Evolutionary conservation across 2,113 vertebrate species (phyloP).

Genomic region (Gnathonemus echidnorhynchus): DNA sequence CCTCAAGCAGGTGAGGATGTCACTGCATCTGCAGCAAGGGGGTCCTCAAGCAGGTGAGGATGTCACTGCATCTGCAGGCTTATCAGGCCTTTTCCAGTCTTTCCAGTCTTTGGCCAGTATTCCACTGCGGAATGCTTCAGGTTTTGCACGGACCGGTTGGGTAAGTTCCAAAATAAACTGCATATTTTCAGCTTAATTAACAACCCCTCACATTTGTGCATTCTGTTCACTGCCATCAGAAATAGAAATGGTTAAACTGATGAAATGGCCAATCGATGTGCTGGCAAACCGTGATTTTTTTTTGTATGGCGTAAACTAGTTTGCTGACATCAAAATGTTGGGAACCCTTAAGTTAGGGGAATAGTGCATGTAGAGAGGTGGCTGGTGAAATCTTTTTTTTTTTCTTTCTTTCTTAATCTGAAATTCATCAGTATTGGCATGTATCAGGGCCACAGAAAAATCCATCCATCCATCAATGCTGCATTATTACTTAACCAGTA

Average conservation of each 20-base stretch:
- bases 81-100: not conserved
- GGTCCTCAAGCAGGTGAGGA: constrained; percentile 77
- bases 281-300: no score
- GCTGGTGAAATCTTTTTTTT: not conserved
- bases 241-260: no score
- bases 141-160: no score
- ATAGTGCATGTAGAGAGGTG: not conserved
- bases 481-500: not conserved
- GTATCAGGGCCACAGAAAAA: not conserved
- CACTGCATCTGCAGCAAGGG: constrained; percentile 55
- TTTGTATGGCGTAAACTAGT: not conserved
- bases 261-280: no score
- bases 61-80: not conserved
- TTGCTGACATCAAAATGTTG: not conserved
- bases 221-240: no score
- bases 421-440: not conserved
- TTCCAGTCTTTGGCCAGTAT: no score
- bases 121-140: no score
- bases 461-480: not conserved
- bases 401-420: not conserved
- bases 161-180: no score
- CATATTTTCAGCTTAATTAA: no score
- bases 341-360: not conserved
- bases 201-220: no score
- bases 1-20: constrained; percentile 70